Percentiles rank a stretch among this genome's conserved stretches.
Conservation (phyloP, 53 echinoderm and acorn worm genomes). For the Pentamera pediparva region DNA sequence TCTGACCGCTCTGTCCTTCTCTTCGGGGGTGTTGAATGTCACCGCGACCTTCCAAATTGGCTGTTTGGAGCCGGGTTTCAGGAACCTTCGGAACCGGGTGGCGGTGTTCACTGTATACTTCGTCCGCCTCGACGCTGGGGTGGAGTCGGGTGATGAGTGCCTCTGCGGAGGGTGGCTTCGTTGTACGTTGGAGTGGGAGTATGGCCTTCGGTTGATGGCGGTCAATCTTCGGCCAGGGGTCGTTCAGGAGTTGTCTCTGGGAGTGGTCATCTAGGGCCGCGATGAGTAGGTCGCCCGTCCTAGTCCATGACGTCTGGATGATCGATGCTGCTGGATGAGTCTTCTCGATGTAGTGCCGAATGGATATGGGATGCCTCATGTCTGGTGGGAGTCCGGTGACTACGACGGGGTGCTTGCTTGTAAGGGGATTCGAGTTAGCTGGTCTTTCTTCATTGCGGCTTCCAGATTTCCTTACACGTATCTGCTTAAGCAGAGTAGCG, state of each 20-base stretch:
- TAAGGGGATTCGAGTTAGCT: too few relatives aligned
- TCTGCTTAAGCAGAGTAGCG: too few relatives aligned
- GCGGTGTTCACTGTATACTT: background rate
- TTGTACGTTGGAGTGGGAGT: background rate
- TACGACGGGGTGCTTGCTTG: too few relatives aligned
- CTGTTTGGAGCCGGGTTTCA: background rate
- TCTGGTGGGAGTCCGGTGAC: too few relatives aligned
- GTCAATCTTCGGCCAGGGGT: background rate
- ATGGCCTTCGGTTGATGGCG: background rate
- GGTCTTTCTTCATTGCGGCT: too few relatives aligned
- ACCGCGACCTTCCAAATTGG: conserved; percentile 15
- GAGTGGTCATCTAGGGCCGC: background rate
- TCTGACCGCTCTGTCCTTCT: background rate
- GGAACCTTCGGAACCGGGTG: background rate
- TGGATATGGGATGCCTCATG: too few relatives aligned
- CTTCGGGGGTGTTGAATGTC: background rate
- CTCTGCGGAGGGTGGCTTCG: background rate
- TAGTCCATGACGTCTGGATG: background rate
- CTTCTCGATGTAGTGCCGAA: background rate
- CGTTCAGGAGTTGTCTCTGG: background rate
- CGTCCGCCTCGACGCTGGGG: background rate
- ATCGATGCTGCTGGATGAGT: background rate
- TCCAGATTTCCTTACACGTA: too few relatives aligned
- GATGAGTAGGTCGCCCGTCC: background rate
- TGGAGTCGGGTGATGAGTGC: background rate